Evolutionary conservation across 2,888 invertebrate genomes (phyloP).

Genomic region (Drosophila paramelanica): DNA sequence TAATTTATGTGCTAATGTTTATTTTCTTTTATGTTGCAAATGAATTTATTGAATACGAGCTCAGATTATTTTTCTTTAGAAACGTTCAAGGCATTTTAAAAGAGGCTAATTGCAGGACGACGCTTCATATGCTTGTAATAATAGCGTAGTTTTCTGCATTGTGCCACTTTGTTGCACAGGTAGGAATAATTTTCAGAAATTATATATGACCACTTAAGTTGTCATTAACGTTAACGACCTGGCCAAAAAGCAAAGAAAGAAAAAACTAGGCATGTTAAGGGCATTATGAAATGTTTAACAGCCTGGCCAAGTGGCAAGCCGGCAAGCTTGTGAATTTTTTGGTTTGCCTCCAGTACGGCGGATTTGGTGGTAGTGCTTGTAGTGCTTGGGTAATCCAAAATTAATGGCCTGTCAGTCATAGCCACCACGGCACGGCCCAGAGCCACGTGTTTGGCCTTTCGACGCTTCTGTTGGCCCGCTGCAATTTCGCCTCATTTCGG

Average conservation of each 20-base stretch:
- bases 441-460: slow-evolving; percentile 57
- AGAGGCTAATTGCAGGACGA: slow-evolving; percentile 9
- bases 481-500: slow-evolving; percentile 70
- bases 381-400: slow-evolving; percentile 75
- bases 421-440: slow-evolving; percentile 16
- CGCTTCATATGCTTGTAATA: slow-evolving; percentile 43
- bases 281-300: slow-evolving; percentile 76
- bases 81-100: background rate
- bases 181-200: slow-evolving; percentile 72
- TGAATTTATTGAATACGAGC: too few relatives aligned
- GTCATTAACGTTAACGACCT: slow-evolving; percentile 78
- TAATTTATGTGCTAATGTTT: slow-evolving; percentile 1
- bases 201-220: slow-evolving; percentile 79
- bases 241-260: slow-evolving; percentile 29
- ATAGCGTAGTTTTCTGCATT: slow-evolving; percentile 31
- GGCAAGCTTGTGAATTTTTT: slow-evolving; percentile 55
- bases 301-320: slow-evolving; percentile 59
- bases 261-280: slow-evolving; percentile 51
- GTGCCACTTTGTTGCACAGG: slow-evolving; percentile 66
- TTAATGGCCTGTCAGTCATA: slow-evolving; percentile 79
- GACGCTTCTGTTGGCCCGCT: slow-evolving; percentile 43
- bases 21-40: background rate
- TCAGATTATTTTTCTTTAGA: background rate
- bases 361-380: slow-evolving; percentile 46
- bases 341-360: slow-evolving; percentile 33